Base-by-base conservation (phyloP, 2,888 invertebrate genomes). In the Octonoba sinensis region DNA sequence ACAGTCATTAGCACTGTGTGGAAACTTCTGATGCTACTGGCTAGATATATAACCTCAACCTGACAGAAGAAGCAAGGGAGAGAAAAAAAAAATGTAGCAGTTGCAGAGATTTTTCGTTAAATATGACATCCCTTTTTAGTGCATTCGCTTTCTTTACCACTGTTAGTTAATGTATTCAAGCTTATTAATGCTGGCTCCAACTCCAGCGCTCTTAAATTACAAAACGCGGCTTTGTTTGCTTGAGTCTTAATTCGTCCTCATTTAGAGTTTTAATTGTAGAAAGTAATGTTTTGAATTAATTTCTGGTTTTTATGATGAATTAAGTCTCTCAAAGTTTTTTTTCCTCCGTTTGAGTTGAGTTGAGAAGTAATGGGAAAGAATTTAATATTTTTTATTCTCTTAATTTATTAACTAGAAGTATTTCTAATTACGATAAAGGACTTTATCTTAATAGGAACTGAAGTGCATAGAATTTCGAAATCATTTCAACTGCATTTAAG, bases 231-330 rank as follows among this genome's bases (percentile, higher is more conserved):
- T 56, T 57, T 77, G 76, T 77, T 77, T 77, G 76, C 70, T 13
- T 8, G 70, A 64, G 76, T 46, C 76, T 77, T 70, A 69, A 76
- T 77, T 77, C 69, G 46, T 36, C 67, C 69, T 70, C 65, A 77
- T 77, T 77, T 77, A 77, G 69, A 77, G 76, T 77, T 77, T 77
- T 77, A 77, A 77, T 77, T 77, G 76, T 62, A 46, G 54, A 77
- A 70, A 77, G 76, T 69, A 69, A 69, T 62, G 76, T 77, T 77
- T 77, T 77, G 76, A 77, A 77, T 77, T 77, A 77, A 77, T 77
- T 77, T 77, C 24, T 20, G 62, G 76, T 77, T 77, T 77, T 77
- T 77, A 77, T 77, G 76, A 74, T 74, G 57, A 66, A 74, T 74
- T 74, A 74, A 74, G 74, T 57, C 6, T 54, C 8, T 2, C 13